Evolutionary conservation across 2,113 vertebrate species (phyloP).

Genomic region (Dicerorhinus sumatrensis): DNA sequence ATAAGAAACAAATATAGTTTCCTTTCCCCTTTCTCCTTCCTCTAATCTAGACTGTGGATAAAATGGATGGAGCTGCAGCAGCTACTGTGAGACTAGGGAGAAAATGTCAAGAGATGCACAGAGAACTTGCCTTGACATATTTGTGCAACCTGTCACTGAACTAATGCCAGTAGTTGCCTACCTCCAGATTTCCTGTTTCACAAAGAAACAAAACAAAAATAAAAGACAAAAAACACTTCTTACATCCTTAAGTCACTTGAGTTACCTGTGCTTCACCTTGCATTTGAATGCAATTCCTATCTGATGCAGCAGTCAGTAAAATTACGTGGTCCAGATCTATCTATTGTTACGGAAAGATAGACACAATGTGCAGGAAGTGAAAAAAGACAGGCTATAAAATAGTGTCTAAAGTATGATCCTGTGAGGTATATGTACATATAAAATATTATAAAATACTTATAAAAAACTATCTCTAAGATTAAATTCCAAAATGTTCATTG

Average conservation of each 20-base stretch:
- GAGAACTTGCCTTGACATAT: not conserved
- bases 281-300: not conserved
- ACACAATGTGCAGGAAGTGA: not conserved
- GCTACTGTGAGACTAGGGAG: not conserved
- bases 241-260: not conserved
- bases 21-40: not conserved
- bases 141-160: not conserved
- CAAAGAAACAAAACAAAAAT: conserved; percentile 17
- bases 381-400: not conserved
- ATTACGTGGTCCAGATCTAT: not conserved
- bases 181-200: not conserved
- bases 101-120: not conserved
- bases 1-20: not conserved
- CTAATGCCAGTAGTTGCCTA: not conserved
- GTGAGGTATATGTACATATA: not conserved
- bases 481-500: not conserved
- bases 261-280: not conserved
- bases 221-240: not conserved
- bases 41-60: not conserved
- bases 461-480: not conserved
- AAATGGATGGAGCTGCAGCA: not conserved
- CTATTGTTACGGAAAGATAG: not conserved
- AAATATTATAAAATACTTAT: not conserved
- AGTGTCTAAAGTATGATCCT: not conserved
- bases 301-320: not conserved